Evolutionary conservation across 2,113 vertebrate genomes (phyloP).

Genomic region (Cephalopholis sonnerati): DNA sequence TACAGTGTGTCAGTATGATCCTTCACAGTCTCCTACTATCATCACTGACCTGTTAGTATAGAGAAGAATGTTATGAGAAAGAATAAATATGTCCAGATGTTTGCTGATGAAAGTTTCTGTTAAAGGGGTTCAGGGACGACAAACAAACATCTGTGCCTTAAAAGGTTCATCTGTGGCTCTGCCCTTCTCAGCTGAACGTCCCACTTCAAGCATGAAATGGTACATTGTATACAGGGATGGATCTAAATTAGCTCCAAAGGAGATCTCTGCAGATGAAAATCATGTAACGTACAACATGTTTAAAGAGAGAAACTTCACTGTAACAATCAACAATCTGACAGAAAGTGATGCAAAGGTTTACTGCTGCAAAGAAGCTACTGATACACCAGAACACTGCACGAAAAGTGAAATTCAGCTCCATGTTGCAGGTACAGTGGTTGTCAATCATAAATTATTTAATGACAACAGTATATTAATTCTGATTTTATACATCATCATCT

Average conservation of each 20-base stretch:
- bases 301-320: neutral
- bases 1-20: neutral
- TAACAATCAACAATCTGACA: neutral
- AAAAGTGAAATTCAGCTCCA: too few species aligned
- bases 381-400: too few species aligned
- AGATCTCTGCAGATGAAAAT: neutral
- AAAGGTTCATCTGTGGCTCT: neutral
- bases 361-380: neutral
- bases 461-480: neutral
- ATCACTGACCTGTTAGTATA: neutral
- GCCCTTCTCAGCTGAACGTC: neutral
- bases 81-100: neutral
- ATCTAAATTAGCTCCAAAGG: accelerated
- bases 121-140: neutral
- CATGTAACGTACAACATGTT: neutral
- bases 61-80: neutral
- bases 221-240: neutral
- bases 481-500: neutral
- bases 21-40: neutral
- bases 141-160: neutral
- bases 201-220: neutral
- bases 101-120: neutral
- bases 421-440: neutral
- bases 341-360: neutral
- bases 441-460: neutral